A percentile compares a stretch with the other conserved stretches of the same genome.
These are phyloP conservation scores for Tetramorium parvispinum DNA, from an alignment of 1,140 invertebrate genomes.

Conservation along the genomic window DNA sequence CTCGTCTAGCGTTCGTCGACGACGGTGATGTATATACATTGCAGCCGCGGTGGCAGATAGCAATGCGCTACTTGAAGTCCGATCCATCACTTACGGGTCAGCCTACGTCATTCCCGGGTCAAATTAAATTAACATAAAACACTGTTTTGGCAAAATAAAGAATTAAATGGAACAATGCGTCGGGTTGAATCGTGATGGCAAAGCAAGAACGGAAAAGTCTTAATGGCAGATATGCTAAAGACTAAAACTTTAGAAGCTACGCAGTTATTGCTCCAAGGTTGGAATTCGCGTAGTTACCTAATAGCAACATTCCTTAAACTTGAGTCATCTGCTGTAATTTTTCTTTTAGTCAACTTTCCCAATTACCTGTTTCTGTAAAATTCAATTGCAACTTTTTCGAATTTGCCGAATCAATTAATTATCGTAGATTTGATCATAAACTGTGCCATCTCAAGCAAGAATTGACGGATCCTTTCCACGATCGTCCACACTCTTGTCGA, in stretches of 20 bases:
- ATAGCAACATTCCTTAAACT: slow-evolving; percentile 23
- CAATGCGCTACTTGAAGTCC: neutral
- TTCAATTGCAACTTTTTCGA: neutral
- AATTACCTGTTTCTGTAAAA: neutral
- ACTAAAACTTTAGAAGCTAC: slow-evolving; percentile 9
- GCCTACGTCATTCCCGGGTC: neutral
- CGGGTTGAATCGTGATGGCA: neutral
- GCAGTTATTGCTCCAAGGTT: slow-evolving; percentile 32
- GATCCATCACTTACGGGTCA: neutral
- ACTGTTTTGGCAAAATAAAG: neutral
- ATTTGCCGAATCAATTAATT: neutral
- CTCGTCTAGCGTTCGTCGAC: slow-evolving; percentile 70
- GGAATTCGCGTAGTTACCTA: slow-evolving; percentile 40
- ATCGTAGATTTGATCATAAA: neutral
- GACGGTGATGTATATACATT: slow-evolving; percentile 46
- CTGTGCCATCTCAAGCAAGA: neutral
- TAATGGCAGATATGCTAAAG: neutral
- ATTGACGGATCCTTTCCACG: neutral
- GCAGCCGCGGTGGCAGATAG: neutral
- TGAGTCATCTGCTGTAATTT: slow-evolving; percentile 35
- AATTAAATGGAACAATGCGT: neutral
- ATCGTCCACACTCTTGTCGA: neutral
- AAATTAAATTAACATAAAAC: neutral
- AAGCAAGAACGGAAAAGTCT: neutral
- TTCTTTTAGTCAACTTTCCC: slow-evolving; percentile 6